Conservation (phyloP, 2,113 vertebrate genomes). For the Heterotis niloticus region DNA sequence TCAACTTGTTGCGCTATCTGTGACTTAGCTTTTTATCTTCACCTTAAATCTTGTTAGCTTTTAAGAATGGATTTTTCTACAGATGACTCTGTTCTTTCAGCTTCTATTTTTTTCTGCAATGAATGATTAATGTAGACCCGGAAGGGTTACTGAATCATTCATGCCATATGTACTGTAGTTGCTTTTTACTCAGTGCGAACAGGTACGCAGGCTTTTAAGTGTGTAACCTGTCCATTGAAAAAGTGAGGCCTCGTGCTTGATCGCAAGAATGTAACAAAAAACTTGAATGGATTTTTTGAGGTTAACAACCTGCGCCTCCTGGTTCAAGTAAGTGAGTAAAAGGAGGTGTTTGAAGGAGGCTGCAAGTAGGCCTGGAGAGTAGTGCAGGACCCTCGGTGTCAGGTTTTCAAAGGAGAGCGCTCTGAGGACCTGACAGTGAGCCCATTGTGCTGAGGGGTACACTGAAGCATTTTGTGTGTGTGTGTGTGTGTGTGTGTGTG, state of each 20-base stretch:
- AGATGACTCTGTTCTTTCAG: neutral
- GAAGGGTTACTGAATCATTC: conserved; percentile 44
- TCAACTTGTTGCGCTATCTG: conserved; percentile 14
- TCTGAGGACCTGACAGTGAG: conserved; percentile 47
- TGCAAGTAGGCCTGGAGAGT: conserved; percentile 25
- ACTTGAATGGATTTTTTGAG: too few relatives aligned
- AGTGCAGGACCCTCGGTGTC: neutral
- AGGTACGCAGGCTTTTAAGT: conserved; percentile 12
- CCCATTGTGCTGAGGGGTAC: conserved; percentile 52
- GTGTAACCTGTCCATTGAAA: conserved; percentile 28
- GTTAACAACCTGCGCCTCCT: too few relatives aligned
- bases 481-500: too few relatives aligned
- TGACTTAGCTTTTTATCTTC: neutral
- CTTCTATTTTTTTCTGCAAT: conserved; percentile 40
- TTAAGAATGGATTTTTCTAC: conserved; percentile 43
- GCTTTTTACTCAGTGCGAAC: conserved; percentile 44
- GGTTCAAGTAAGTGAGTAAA: too few relatives aligned
- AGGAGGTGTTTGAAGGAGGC: too few relatives aligned
- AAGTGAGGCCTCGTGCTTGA: conserved; percentile 42
- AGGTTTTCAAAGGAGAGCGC: conserved; percentile 3
- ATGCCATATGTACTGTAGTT: conserved; percentile 30
- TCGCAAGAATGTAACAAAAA: conserved; percentile 26
- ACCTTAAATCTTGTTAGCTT: conserved; percentile 35
- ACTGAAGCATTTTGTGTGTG: conserved; percentile 47
- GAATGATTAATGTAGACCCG: conserved; percentile 48